Percentiles rank a stretch among this genome's conserved stretches.
These are phyloP conservation scores for Melanerpes aurifrons DNA, from an alignment of 2,113 vertebrate genomes.

Conservation along the genomic window DNA sequence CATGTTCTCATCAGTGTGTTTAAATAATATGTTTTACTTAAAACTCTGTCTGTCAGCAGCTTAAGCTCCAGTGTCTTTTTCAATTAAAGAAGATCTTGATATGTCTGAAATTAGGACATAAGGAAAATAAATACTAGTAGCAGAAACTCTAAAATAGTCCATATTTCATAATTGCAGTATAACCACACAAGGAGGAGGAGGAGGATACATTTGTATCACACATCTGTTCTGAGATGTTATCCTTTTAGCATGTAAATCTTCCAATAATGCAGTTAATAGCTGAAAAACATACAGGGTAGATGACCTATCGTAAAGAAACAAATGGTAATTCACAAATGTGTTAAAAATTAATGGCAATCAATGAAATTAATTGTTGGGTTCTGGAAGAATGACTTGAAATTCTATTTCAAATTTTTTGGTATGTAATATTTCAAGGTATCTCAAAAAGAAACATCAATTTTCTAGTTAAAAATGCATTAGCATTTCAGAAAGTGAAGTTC, in stretches of 20 bases:
- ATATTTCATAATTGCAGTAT: not conserved
- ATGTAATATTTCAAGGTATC: not conserved
- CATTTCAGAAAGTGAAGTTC: slow-evolving; percentile 7
- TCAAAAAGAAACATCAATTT: not conserved
- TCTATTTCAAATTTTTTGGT: not conserved
- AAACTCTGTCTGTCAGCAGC: not conserved
- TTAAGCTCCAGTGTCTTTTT: not conserved
- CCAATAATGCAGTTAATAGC: not conserved
- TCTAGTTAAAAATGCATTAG: not conserved
- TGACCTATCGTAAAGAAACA: not conserved
- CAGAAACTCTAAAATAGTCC: not conserved
- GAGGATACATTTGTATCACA: not conserved
- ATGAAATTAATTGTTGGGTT: not conserved
- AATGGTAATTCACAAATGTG: not conserved
- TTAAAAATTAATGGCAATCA: not conserved
- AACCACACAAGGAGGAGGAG: not conserved
- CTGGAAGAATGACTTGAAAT: not conserved
- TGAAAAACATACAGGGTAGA: not conserved
- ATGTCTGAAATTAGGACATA: not conserved
- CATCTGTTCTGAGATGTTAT: not conserved
- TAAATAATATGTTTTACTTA: not conserved
- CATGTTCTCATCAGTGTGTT: not conserved
- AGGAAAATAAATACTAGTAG: not conserved
- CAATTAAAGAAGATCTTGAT: not conserved
- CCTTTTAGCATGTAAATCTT: not conserved